Evolutionary conservation across 1,140 invertebrate species (phyloP).

Genomic region (Druon quercuslanigerum): DNA sequence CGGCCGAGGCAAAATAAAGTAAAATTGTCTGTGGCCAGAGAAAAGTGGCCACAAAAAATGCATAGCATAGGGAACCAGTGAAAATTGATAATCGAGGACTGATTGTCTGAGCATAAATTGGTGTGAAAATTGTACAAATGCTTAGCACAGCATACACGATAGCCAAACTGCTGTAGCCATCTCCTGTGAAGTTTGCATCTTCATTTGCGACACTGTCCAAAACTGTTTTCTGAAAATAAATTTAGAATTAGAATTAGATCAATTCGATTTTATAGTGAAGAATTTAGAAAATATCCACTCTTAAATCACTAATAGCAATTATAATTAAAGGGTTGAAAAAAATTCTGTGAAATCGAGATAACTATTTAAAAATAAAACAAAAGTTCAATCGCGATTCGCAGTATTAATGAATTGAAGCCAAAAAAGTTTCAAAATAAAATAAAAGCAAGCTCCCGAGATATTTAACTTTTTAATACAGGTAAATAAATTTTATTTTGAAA

Average conservation of each 20-base stretch:
- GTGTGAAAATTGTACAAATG: conserved; percentile 93
- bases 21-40: conserved; percentile 88
- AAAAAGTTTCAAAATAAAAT: no score
- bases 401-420: no score
- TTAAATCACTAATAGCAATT: no score
- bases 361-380: no score
- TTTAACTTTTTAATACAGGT: no score
- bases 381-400: no score
- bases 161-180: conserved; percentile 92
- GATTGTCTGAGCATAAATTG: conserved; percentile 88
- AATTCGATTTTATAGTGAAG: background rate
- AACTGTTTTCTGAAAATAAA: conserved; percentile 89
- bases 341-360: no score
- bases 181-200: conserved; percentile 84
- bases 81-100: conserved; percentile 92
- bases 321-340: no score
- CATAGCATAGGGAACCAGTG: conserved; percentile 80
- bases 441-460: no score
- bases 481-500: no score
- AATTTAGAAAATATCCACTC: no score
- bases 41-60: conserved; percentile 88
- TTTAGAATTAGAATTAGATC: conserved; percentile 30
- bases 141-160: conserved; percentile 94
- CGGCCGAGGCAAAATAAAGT: conserved; percentile 88
- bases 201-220: conserved; percentile 88